These are phyloP conservation scores for Nesoenas mayeri DNA, from an alignment of 2,113 vertebrate genomes.

Conservation along the genomic window DNA sequence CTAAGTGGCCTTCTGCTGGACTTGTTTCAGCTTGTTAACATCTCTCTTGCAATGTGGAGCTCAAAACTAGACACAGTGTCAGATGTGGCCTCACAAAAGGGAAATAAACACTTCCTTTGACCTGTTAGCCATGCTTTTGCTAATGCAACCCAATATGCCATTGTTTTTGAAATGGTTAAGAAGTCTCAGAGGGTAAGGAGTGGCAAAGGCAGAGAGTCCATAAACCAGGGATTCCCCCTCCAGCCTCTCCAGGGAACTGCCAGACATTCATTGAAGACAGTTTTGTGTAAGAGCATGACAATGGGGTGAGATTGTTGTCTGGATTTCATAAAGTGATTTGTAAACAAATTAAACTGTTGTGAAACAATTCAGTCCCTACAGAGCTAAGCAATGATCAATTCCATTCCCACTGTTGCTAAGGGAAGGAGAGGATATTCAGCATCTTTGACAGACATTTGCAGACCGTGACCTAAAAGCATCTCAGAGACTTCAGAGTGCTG, in stretches of 20 bases:
- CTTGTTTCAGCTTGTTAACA: neutral
- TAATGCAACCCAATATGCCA: neutral
- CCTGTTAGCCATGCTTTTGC: neutral
- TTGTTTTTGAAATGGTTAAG: neutral
- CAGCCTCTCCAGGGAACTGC: neutral
- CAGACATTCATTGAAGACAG: constrained; percentile 5
- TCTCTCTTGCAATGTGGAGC: neutral
- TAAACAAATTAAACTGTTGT: constrained; percentile 15
- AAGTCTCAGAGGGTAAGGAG: neutral
- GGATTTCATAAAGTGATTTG: constrained; percentile 10
- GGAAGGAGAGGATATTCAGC: neutral
- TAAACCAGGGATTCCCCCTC: neutral
- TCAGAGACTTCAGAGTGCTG: neutral
- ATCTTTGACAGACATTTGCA: neutral
- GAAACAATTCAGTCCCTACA: neutral
- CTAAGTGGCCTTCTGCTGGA: neutral
- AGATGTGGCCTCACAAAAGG: neutral
- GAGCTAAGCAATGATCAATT: neutral
- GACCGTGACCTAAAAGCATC: neutral
- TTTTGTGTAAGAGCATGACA: neutral
- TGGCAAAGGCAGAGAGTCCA: neutral
- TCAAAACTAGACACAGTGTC: neutral
- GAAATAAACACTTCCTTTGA: neutral
- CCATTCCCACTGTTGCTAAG: neutral
- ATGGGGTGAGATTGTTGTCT: constrained; percentile 10